These are phyloP conservation scores for Oxyura jamaicensis DNA, from an alignment of 2,113 vertebrate genomes.

Conservation along the genomic window DNA sequence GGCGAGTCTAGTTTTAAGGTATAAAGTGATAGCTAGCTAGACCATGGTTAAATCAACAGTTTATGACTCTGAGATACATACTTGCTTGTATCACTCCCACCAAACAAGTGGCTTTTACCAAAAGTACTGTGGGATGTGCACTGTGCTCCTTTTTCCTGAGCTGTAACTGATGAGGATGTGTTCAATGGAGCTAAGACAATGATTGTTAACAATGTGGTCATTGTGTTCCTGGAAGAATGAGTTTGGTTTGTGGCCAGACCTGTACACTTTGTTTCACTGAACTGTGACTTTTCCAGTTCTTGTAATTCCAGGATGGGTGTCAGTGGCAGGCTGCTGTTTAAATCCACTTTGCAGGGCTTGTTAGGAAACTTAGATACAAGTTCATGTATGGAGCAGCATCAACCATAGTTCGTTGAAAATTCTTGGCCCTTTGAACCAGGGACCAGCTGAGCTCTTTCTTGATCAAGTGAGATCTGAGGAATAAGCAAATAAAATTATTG, in stretches of 20 bases:
- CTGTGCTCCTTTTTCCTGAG: neutral
- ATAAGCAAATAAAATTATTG: neutral
- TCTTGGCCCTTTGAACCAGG: neutral
- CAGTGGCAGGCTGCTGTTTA: neutral
- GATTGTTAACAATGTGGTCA: neutral
- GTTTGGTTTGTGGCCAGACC: neutral
- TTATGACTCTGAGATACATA: neutral
- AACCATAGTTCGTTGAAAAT: neutral
- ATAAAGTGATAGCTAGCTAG: neutral
- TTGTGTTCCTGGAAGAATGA: neutral
- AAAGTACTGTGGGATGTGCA: neutral
- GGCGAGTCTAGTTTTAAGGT: neutral
- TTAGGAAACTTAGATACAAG: neutral
- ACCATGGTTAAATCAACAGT: neutral
- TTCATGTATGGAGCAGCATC: neutral
- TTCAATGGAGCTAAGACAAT: neutral
- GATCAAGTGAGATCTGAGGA: neutral
- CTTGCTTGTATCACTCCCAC: neutral
- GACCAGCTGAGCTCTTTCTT: neutral
- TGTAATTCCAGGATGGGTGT: neutral
- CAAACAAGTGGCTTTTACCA: neutral
- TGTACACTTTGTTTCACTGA: neutral
- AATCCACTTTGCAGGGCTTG: neutral
- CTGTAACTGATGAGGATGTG: neutral
- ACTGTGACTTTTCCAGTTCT: neutral